Percentiles rank a stretch among this genome's conserved stretches.
Conservation (phyloP, 1,140 invertebrate genomes). For the Acromyrmex charruanus region DNA sequence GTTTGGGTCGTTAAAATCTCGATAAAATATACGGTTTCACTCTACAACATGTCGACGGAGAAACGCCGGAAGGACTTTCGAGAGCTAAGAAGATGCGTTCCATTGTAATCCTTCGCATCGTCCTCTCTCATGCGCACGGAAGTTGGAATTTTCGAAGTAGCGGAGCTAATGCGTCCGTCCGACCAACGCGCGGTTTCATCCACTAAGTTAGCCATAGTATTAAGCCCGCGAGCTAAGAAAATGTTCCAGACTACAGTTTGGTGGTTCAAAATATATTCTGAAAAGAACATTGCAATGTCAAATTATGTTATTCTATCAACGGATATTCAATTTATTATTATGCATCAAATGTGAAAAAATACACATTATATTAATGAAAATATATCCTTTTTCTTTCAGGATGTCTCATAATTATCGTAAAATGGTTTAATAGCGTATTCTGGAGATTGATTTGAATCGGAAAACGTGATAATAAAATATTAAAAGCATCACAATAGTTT, state of each 20-base stretch:
- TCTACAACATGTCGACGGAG: not conserved
- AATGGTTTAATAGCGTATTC: too few species aligned
- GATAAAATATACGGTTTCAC: conserved; percentile 15
- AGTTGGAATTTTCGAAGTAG: conserved; percentile 58
- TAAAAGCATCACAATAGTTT: not conserved
- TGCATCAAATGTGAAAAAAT: not conserved
- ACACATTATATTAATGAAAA: not conserved
- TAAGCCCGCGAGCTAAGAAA: conserved; percentile 37
- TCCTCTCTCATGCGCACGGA: conserved; percentile 23
- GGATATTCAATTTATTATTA: not conserved
- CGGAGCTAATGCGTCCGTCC: conserved; percentile 40
- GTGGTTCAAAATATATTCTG: not conserved
- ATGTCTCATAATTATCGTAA: not conserved
- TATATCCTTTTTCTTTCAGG: not conserved
- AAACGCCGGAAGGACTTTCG: conserved; percentile 57
- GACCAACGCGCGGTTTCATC: conserved; percentile 42
- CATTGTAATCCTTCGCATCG: conserved; percentile 36
- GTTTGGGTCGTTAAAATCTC: not conserved
- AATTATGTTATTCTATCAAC: not conserved
- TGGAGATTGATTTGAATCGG: not conserved
- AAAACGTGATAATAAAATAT: not conserved
- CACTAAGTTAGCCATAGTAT: conserved; percentile 32
- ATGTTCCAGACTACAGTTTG: conserved; percentile 46
- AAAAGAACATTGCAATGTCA: conserved; percentile 29
- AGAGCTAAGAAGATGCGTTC: conserved; percentile 32